A percentile compares a stretch with the other conserved stretches of the same genome.
These are phyloP conservation scores for Urosaurus nigricauda DNA, from an alignment of 2,797 vertebrate genomes.

Conservation along the genomic window DNA sequence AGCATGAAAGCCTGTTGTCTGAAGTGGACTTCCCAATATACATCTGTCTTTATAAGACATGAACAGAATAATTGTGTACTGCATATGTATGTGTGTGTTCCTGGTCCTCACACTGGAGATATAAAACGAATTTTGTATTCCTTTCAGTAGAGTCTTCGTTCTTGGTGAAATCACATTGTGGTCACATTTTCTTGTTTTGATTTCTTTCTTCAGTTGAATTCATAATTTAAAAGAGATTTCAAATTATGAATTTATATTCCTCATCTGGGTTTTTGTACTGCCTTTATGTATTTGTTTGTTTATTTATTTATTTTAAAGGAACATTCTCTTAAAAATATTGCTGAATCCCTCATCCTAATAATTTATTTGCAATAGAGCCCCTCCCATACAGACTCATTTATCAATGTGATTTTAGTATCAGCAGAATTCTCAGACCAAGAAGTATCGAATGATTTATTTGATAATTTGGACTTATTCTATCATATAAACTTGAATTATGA, in stretches of 20 bases:
- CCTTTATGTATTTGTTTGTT: background rate
- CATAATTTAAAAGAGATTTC: background rate
- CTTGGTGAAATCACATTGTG: background rate
- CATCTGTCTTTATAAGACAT: background rate
- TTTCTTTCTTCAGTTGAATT: background rate
- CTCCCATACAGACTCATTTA: background rate
- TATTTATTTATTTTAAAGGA: too few species aligned
- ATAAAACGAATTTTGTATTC: background rate
- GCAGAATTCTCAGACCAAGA: background rate
- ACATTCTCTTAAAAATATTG: background rate
- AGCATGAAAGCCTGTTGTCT: background rate
- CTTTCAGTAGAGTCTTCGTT: background rate
- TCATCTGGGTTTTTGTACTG: background rate
- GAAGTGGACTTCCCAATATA: background rate
- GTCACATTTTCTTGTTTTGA: background rate
- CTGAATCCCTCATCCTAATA: background rate
- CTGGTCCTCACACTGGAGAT: background rate
- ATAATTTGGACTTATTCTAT: too few species aligned
- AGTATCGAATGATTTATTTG: background rate
- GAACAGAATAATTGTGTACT: background rate
- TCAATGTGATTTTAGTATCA: background rate
- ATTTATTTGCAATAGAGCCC: background rate
- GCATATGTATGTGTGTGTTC: background rate
- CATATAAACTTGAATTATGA: too few species aligned
- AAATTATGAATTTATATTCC: background rate